Conservation (phyloP, 2,113 vertebrate species). For the Varanus komodoensis region DNA sequence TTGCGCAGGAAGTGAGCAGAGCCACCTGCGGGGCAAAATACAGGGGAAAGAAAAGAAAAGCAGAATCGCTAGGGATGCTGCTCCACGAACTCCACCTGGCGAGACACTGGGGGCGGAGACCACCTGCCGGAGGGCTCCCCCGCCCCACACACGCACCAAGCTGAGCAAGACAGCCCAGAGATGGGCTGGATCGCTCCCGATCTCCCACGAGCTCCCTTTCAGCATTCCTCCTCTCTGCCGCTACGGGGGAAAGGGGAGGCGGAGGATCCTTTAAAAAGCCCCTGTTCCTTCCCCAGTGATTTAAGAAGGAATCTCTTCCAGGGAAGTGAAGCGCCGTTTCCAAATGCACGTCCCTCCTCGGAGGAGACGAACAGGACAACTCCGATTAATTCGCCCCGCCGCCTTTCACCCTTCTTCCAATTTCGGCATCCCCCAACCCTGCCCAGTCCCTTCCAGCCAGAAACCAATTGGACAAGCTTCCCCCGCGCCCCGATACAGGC, state of each 20-base stretch:
- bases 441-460: background rate
- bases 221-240: background rate
- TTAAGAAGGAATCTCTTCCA: background rate
- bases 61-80: background rate
- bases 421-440: background rate
- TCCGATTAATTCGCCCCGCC: background rate
- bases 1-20: constrained; percentile 62
- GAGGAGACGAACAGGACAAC: background rate
- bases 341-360: background rate
- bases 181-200: background rate
- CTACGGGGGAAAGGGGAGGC: background rate
- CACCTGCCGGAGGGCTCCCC: background rate
- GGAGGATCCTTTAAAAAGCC: background rate
- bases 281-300: background rate
- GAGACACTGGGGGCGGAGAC: constrained; percentile 43
- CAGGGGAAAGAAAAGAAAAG: constrained; percentile 15
- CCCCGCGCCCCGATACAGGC: background rate
- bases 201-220: background rate
- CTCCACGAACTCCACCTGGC: constrained; percentile 33
- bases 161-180: background rate
- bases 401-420: too few species aligned
- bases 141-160: background rate
- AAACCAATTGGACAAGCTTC: background rate
- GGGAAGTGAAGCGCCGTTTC: too few species aligned
- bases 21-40: constrained; percentile 64